A percentile compares a stretch with the other conserved stretches of the same genome.
These are phyloP conservation scores for Berghia stephanieae DNA, from an alignment of 1,140 invertebrate species.

Conservation along the genomic window DNA sequence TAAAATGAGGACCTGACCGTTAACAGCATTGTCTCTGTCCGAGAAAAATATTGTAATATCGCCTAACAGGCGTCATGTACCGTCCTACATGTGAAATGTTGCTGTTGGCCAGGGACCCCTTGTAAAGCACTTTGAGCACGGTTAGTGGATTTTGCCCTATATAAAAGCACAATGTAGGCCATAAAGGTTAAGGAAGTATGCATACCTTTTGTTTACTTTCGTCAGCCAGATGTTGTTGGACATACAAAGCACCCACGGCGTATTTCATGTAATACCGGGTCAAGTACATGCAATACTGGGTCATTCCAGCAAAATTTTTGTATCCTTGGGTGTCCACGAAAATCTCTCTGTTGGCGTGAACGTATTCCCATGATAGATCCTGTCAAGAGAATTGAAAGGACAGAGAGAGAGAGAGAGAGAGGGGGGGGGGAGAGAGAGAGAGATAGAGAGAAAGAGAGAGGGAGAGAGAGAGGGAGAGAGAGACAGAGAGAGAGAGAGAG, in stretches of 20 bases:
- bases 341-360: conserved; percentile 70
- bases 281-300: conserved; percentile 71
- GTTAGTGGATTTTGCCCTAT: no score
- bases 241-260: conserved; percentile 69
- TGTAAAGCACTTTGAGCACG: no score
- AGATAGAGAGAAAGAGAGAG: no score
- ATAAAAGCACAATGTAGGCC: no score
- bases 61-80: no score
- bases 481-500: not conserved
- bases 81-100: no score
- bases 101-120: no score
- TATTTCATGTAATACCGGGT: conserved; percentile 70
- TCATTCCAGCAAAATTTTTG: conserved; percentile 66
- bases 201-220: conserved; percentile 61
- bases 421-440: no score
- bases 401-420: not conserved
- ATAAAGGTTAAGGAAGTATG: no score
- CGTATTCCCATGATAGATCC: conserved; percentile 71
- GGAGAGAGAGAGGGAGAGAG: not conserved
- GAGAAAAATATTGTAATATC: no score
- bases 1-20: no score
- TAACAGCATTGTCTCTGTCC: no score
- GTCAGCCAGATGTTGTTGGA: conserved; percentile 60
- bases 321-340: conserved; percentile 69
- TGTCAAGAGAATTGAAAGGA: conserved; percentile 42